Conservation (phyloP, 1,140 invertebrate species). For the Diprion similis region DNA sequence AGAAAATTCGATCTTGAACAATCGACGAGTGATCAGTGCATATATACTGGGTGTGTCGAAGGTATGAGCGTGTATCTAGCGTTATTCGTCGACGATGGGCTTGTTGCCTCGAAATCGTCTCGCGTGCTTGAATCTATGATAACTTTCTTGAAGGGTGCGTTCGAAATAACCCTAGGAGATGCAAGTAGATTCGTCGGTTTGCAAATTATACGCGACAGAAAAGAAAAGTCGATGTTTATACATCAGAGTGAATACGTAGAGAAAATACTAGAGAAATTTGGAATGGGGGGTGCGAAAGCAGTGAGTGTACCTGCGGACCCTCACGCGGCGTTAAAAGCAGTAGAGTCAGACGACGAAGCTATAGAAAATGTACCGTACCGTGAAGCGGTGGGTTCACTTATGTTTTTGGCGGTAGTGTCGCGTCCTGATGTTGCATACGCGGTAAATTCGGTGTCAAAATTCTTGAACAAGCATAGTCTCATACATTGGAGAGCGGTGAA, state of each 20-base stretch:
- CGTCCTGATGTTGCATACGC: neutral
- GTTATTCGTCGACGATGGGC: constrained; percentile 26
- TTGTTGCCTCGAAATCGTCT: constrained; percentile 22
- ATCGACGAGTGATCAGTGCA: constrained; percentile 34
- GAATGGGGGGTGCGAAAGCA: constrained; percentile 18
- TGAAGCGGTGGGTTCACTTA: neutral
- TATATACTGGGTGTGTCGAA: constrained; percentile 23
- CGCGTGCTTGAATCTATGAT: constrained; percentile 14
- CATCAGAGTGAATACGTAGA: constrained; percentile 20
- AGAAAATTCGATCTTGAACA: constrained; percentile 29
- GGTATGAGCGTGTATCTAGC: constrained; percentile 14
- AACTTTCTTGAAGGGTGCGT: neutral
- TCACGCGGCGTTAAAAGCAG: constrained; percentile 20
- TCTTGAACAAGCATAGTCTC: constrained; percentile 4
- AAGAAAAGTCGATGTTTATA: constrained; percentile 19
- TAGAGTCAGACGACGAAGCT: constrained; percentile 39
- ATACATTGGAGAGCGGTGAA: neutral
- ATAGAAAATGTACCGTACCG: constrained; percentile 36
- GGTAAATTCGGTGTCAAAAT: constrained; percentile 2
- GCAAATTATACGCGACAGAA: constrained; percentile 22
- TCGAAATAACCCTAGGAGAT: constrained; percentile 26
- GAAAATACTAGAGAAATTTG: constrained; percentile 26
- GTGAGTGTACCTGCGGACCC: constrained; percentile 24
- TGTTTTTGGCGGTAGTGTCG: constrained; percentile 1
- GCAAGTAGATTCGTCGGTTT: constrained; percentile 17